Evolutionary conservation across 2,113 vertebrate species (phyloP), one percentile per base, ranked within the genome.

Genomic region (Gnathonemus echidnorhynchus): DNA sequence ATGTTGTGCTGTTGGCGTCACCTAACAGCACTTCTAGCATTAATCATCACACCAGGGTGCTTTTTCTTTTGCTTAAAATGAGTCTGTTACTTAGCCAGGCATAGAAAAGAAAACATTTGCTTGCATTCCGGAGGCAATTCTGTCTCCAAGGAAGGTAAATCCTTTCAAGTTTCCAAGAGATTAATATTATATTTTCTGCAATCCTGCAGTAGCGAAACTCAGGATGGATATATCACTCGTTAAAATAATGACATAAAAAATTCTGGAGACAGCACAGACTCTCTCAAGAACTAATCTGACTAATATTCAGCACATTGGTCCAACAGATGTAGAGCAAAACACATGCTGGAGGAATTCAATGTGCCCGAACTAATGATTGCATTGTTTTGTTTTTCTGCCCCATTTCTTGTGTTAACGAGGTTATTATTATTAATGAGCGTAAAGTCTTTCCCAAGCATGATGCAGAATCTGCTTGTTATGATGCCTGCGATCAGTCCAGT

Each of bases 371-470:
- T 87, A 87, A 87, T 53, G 86, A 87, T 7, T 35, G 49, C 27
- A 35, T 87, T 87, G 49, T 56, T 87, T 87, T 87, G 49, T 48
- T 53, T 87, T 27, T 48, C 24, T 39, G 86, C 86, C n/a, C 86
- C 31, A 87, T 87, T 87, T 87, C n/a, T 87, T 56, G 50, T 53
- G 27, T 87, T 87, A 87, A 87, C 50, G 5, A 35, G 86, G 86
- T 87, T 56, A 87, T 56, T 87, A 53, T 87, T 87, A 53, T 35
- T 56, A 87, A 87, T 35, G 86, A 87, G 31, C 13, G 27, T 87
- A 56, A 87, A 56, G n/a, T 5, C 86, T 21, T 19, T 35, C 17
- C 50, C 45, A 48, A 46, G 45, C 13, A 39, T n/a, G 21, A 85
- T n/a, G 39, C 39, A 24, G 42, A 85, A 85, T 85, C 83, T 85